These are phyloP conservation scores for Caenorhabditis japonica DNA, from an alignment of 2,888 invertebrate genomes.

Conservation along the genomic window DNA sequence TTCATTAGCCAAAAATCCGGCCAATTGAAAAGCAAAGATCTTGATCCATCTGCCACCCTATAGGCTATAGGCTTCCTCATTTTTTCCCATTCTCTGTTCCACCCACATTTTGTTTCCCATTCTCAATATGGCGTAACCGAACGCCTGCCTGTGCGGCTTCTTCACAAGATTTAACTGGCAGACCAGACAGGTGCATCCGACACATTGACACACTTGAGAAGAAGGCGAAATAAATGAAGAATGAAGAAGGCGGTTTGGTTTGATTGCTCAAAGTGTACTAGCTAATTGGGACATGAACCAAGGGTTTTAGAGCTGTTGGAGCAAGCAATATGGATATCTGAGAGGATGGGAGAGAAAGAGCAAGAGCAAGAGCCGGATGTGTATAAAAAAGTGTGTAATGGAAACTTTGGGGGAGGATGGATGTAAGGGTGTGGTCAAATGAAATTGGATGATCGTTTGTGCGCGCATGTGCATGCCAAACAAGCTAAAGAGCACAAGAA, in stretches of 20 bases:
- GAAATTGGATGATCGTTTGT: conserved; percentile 54
- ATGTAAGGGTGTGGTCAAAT: conserved; percentile 43
- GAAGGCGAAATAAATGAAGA: conserved; percentile 26
- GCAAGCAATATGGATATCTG: background rate
- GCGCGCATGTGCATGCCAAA: conserved; percentile 47
- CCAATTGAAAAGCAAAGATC: conserved; percentile 33
- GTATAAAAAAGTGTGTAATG: conserved; percentile 53
- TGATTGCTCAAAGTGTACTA: conserved; percentile 8
- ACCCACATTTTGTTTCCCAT: conserved; percentile 20
- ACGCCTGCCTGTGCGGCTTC: conserved; percentile 20
- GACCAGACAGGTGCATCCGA: conserved; percentile 46
- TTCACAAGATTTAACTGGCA: background rate
- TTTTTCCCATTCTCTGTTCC: conserved; percentile 20
- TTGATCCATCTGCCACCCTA: conserved; percentile 23
- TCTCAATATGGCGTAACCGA: conserved; percentile 52
- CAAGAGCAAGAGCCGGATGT: conserved; percentile 4
- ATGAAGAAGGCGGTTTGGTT: conserved; percentile 12
- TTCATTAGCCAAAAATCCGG: conserved; percentile 30
- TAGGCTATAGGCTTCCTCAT: too few relatives aligned
- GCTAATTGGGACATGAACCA: conserved; percentile 42
- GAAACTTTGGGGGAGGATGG: conserved; percentile 26
- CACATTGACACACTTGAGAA: conserved; percentile 49
- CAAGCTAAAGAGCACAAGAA: conserved; percentile 48
- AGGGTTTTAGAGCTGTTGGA: conserved; percentile 1
- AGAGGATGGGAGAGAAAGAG: background rate